These are phyloP conservation scores for Lamproptera curius DNA, from an alignment of 2,888 invertebrate species.

Conservation along the genomic window DNA sequence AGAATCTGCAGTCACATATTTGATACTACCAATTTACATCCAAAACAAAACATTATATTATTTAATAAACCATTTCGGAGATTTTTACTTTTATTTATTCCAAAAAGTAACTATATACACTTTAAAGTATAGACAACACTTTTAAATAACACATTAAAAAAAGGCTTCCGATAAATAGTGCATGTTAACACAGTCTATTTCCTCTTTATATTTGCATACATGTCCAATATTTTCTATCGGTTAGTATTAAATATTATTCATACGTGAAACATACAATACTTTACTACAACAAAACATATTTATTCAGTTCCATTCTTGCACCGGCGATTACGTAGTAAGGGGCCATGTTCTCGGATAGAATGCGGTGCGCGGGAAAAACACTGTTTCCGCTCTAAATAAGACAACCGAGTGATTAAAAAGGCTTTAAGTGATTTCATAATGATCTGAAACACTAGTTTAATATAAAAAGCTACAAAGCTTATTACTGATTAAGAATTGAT, in stretches of 20 bases:
- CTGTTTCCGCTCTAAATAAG: background rate
- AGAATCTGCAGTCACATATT: too few species aligned
- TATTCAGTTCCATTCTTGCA: background rate
- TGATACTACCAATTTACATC: too few species aligned
- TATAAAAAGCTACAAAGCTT: too few species aligned
- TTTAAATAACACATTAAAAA: background rate
- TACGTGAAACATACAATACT: background rate
- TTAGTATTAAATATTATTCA: background rate
- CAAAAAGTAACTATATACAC: too few species aligned
- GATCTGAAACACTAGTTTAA: background rate
- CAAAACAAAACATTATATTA: too few species aligned
- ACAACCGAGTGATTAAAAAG: background rate
- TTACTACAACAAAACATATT: background rate
- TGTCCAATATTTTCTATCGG: too few species aligned
- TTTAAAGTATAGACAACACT: too few species aligned
- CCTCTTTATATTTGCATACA: too few species aligned
- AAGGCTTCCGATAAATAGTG: background rate
- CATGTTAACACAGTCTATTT: too few species aligned
- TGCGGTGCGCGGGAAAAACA: background rate
- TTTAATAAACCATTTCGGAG: too few species aligned
- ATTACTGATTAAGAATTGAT: too few species aligned
- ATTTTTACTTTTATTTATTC: too few species aligned
- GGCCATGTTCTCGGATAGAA: background rate
- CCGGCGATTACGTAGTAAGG: background rate
- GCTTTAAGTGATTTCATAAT: slow-evolving; percentile 8